Percentiles rank a stretch among this genome's conserved stretches.
Conservation (phyloP, 2,888 invertebrate species). For the Arge pagana region DNA sequence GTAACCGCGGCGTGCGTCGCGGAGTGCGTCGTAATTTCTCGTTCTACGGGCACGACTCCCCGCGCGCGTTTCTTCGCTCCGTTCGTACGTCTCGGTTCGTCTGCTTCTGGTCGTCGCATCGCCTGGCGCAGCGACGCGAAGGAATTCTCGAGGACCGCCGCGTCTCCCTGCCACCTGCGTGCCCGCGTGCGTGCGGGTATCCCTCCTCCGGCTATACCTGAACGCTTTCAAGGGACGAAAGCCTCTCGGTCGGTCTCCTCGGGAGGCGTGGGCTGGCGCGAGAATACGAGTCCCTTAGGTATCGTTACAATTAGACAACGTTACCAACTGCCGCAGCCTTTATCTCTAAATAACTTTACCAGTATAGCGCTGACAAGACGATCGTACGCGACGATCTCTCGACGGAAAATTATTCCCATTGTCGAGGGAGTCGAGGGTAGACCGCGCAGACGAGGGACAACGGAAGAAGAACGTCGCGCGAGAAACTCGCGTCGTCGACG, state of each 20-base stretch:
- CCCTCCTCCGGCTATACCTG: no score
- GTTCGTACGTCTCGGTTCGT: no score
- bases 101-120: no score
- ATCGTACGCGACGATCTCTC: slow-evolving; percentile 45
- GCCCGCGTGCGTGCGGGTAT: no score
- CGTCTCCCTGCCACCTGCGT: no score
- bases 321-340: slow-evolving; percentile 52
- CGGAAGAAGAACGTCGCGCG: not conserved
- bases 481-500: not conserved
- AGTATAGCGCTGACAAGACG: slow-evolving; percentile 55
- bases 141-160: slow-evolving; percentile 16
- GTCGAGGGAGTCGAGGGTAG: not conserved
- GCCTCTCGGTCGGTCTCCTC: slow-evolving; percentile 19
- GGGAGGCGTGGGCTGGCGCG: slow-evolving; percentile 24
- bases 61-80: no score
- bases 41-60: no score
- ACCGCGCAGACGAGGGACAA: not conserved
- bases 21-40: slow-evolving; percentile 46
- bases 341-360: slow-evolving; percentile 56
- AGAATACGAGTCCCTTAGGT: slow-evolving; percentile 52
- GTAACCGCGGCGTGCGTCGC: no score
- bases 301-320: slow-evolving; percentile 57
- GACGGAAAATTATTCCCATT: not conserved
- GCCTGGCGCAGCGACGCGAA: slow-evolving; percentile 1
- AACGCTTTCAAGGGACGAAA: slow-evolving; percentile 41